These are phyloP conservation scores for Prolemur simus DNA, from an alignment of 2,113 vertebrate species.

Conservation along the genomic window DNA sequence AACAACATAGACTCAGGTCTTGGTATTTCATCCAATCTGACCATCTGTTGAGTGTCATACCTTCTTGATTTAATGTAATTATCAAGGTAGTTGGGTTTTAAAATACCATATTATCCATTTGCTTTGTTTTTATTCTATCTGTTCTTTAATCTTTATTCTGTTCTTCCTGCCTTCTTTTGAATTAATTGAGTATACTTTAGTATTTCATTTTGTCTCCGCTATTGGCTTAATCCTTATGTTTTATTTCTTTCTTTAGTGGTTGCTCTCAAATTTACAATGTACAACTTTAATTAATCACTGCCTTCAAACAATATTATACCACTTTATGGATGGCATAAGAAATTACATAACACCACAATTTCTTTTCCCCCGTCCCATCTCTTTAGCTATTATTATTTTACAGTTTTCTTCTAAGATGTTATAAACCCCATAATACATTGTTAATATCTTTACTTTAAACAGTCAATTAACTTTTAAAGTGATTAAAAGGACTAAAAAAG, in stretches of 20 bases:
- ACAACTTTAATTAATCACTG: not conserved
- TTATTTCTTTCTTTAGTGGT: not conserved
- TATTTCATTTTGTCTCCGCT: not conserved
- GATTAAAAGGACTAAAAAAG: not conserved
- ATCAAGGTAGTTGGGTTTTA: not conserved
- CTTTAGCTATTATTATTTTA: not conserved
- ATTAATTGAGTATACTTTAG: not conserved
- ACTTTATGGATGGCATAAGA: too few relatives aligned
- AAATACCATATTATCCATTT: not conserved
- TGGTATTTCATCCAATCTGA: not conserved
- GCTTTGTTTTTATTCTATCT: not conserved
- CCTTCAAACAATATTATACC: not conserved
- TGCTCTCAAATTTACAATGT: not conserved
- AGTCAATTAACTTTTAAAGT: not conserved
- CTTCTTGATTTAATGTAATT: not conserved
- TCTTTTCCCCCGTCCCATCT: not conserved
- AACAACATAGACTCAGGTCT: not conserved
- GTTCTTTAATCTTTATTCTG: not conserved
- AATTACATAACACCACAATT: not conserved
- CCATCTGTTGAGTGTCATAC: not conserved
- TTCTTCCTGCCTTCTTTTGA: not conserved
- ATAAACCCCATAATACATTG: not conserved
- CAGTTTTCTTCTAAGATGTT: not conserved
- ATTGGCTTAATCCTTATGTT: not conserved
- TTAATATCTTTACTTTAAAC: not conserved